Percentiles rank a stretch among this genome's conserved stretches.
Conservation (phyloP, 2,797 vertebrate genomes). For the Cottoperca gobio region DNA sequence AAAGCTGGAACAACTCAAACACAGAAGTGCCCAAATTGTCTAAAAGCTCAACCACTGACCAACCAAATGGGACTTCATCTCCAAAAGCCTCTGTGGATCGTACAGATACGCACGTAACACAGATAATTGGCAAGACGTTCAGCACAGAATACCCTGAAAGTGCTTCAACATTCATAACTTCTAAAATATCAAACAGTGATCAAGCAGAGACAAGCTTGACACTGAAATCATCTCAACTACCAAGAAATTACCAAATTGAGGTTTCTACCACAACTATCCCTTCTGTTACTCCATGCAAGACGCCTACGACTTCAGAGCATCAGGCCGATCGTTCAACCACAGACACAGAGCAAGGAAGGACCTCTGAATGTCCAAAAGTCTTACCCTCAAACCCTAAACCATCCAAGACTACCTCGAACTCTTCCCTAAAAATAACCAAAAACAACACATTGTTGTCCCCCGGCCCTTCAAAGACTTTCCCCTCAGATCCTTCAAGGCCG, state of each 20-base stretch:
- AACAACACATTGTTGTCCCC: background rate
- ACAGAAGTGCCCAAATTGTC: slow-evolving; percentile 18
- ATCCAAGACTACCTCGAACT: slow-evolving; percentile 8
- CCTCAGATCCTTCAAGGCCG: slow-evolving; percentile 12
- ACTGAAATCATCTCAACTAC: background rate
- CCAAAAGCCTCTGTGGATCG: slow-evolving; percentile 11
- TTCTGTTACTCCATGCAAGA: slow-evolving; percentile 1
- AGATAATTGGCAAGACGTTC: background rate
- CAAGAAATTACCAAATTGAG: background rate
- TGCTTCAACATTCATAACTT: background rate
- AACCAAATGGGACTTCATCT: background rate
- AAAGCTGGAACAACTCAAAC: slow-evolving; percentile 22
- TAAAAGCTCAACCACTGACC: background rate
- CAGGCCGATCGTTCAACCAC: background rate
- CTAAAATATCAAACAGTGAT: background rate
- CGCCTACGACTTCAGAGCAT: background rate
- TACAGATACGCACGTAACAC: background rate
- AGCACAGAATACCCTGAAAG: background rate
- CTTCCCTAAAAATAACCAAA: background rate
- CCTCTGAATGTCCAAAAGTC: slow-evolving; percentile 16
- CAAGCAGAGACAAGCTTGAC: background rate
- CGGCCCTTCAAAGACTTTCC: slow-evolving; percentile 3
- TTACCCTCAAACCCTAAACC: background rate
- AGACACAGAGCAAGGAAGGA: slow-evolving; percentile 16
- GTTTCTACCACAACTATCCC: background rate